These are phyloP conservation scores for Ophion ellenae DNA, from an alignment of 2,888 invertebrate species.

Conservation along the genomic window DNA sequence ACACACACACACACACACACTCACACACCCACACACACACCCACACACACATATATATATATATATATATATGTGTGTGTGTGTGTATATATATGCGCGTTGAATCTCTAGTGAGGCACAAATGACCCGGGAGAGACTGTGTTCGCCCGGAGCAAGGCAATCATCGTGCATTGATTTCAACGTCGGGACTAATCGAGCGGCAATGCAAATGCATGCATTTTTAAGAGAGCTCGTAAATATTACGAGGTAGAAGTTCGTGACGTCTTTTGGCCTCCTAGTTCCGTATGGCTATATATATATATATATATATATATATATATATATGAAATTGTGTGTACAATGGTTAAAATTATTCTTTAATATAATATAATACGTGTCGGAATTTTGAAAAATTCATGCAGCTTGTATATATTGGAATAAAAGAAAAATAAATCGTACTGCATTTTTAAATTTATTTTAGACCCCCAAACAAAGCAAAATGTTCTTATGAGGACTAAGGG, in stretches of 20 bases:
- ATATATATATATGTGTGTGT: neutral
- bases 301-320: too few species aligned
- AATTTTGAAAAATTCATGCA: neutral
- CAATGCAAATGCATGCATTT: constrained; percentile 70
- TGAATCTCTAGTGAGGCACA: constrained; percentile 28
- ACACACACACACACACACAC: too few species aligned
- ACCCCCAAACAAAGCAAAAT: too few species aligned
- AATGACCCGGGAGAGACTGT: constrained; percentile 45
- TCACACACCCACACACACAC: too few species aligned
- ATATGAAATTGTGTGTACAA: too few species aligned
- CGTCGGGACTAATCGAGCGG: constrained; percentile 67
- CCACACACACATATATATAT: too few species aligned
- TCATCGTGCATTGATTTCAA: constrained; percentile 71
- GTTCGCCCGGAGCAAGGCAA: constrained; percentile 69
- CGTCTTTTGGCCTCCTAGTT: constrained; percentile 29
- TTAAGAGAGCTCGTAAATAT: constrained; percentile 68
- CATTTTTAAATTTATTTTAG: too few species aligned
- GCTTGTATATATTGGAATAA: neutral
- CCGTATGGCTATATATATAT: neutral
- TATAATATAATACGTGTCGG: neutral
- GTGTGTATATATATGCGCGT: neutral
- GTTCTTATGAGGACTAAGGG: too few species aligned
- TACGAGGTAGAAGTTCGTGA: constrained; percentile 24
- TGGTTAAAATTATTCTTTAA: neutral
- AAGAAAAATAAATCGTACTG: neutral